Evolutionary conservation across 1,140 invertebrate species (phyloP), one percentile per base, ranked within the genome.

Genomic region (Trypoxylus dichotomus): DNA sequence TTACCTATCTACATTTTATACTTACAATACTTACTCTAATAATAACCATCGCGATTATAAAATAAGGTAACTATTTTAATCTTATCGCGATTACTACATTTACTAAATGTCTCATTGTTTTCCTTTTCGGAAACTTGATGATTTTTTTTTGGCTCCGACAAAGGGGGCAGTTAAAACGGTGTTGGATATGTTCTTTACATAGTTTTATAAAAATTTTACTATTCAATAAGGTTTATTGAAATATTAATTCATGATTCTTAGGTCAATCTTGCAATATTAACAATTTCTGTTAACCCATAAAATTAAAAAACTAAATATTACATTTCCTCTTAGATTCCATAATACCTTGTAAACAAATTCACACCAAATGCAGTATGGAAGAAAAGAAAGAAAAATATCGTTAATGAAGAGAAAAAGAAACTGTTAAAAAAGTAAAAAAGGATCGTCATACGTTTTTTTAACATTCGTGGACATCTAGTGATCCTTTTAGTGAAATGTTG

Each of bases 1-100:
- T 73, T 32, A 72, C 63, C 76, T 68, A 68, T 68, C 60, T 68
- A 68, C 60, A 68, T 68, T 24, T 68, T 68, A 68, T 68, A 68
- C 24, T 68, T 68, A 68, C 60, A 68, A 13, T 68, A 68, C 60
- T 68, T 68, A 68, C 27, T 68, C 47, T 54, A 54, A 54, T 15
- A 54, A 68, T 68, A 68, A 68, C 27, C 7, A 68, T 68, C 27
- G 60, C 60, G 24, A 68, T 68, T 27, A 68, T 68, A 68, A 68
- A 68, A 68, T 68, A 27, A 68, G 10, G 60, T 68, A 27, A 68
- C 13, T 54, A 19, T 54, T 54, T 54, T 19, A 54, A 54, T 6
- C 19, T 54, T 54, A 19, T n/a, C 47, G 47, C 47, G 19, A 54
- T 54, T 54, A 54, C 47, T 54, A 54, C 47, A 54, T 54, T 54